Conservation (phyloP, 2,888 invertebrate species). For the Microchrysa polita region DNA sequence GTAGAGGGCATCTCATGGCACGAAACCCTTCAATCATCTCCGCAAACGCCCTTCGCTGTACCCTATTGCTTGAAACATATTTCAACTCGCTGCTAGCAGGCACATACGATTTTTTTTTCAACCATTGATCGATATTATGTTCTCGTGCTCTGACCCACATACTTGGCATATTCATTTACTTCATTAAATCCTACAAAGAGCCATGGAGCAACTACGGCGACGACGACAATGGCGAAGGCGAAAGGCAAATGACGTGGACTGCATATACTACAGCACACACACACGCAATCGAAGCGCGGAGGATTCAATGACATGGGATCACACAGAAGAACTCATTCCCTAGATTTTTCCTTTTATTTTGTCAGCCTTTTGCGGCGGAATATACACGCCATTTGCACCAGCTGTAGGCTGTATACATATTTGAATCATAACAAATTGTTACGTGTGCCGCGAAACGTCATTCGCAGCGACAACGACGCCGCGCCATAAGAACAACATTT, state of each 20-base stretch:
- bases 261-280: too few species aligned
- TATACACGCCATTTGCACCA: constrained; percentile 7
- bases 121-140: neutral
- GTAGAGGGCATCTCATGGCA: too few species aligned
- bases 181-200: constrained; percentile 15
- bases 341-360: neutral
- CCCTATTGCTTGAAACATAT: too few species aligned
- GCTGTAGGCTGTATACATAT: neutral
- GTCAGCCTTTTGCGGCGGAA: too few species aligned
- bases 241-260: constrained; percentile 18
- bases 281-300: neutral
- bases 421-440: neutral
- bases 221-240: too few species aligned
- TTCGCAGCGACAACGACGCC: too few species aligned
- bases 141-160: constrained; percentile 13
- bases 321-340: neutral
- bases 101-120: neutral
- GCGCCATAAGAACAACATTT: neutral
- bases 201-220: too few species aligned
- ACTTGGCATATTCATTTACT: constrained; percentile 36
- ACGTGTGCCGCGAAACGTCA: neutral
- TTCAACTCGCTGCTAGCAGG: neutral
- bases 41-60: too few species aligned
- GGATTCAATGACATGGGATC: neutral
- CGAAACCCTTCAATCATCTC: too few species aligned